Conservation (phyloP, 2,888 invertebrate species). For the Hirudinaria manillensis region DNA sequence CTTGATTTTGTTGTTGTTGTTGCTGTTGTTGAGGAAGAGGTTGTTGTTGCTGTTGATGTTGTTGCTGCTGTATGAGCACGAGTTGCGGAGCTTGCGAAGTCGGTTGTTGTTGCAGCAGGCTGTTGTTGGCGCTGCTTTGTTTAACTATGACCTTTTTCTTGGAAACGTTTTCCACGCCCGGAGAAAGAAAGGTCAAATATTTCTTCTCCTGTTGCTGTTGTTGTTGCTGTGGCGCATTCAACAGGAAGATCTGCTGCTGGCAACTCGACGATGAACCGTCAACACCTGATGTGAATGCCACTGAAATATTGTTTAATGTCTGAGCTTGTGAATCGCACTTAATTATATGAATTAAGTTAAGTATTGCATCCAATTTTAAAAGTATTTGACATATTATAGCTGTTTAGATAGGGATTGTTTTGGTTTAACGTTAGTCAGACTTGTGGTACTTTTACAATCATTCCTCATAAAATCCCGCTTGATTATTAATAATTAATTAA, state of each 20-base stretch:
- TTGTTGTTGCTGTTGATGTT: slow-evolving; percentile 8
- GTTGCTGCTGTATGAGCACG: slow-evolving; percentile 12
- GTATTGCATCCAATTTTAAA: too few relatives aligned
- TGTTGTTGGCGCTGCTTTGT: background rate
- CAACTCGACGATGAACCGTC: too few relatives aligned
- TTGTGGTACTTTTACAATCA: too few relatives aligned
- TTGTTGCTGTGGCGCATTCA: background rate
- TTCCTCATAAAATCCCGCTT: too few relatives aligned
- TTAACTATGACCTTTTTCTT: background rate
- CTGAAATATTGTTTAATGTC: too few relatives aligned
- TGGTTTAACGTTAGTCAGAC: too few relatives aligned
- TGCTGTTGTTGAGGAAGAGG: background rate
- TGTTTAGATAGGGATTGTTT: too few relatives aligned
- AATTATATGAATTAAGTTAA: too few relatives aligned
- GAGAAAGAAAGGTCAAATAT: background rate
- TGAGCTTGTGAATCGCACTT: too few relatives aligned
- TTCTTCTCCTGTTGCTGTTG: slow-evolving; percentile 2
- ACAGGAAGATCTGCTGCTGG: background rate
- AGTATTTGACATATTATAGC: too few relatives aligned
- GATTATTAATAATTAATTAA: too few relatives aligned
- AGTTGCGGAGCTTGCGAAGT: background rate
- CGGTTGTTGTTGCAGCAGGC: background rate
- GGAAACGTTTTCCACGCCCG: background rate
- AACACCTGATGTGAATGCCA: too few relatives aligned
- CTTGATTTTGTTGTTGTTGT: slow-evolving; percentile 15